Evolutionary conservation across 2,797 vertebrate genomes (phyloP).

Genomic region (Picus viridis): DNA sequence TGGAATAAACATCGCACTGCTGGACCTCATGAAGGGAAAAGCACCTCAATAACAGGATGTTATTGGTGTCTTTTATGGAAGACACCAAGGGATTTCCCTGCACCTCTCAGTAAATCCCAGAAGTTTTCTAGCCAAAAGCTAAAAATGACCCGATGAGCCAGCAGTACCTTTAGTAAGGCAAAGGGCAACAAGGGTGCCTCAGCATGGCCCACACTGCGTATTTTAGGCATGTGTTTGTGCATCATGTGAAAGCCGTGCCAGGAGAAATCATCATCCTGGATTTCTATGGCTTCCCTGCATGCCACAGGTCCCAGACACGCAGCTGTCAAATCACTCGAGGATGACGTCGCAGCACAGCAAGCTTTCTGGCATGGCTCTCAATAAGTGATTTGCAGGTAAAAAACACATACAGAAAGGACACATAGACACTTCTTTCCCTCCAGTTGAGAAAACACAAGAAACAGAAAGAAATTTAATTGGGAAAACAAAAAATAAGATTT

Average conservation of each 20-base stretch:
- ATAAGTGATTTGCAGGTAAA: neutral
- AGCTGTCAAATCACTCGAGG: fast-evolving
- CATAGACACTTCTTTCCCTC: neutral
- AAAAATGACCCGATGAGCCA: neutral
- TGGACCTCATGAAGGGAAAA: neutral
- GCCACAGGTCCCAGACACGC: fast-evolving
- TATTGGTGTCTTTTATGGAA: neutral
- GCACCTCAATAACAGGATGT: slow-evolving; percentile 32
- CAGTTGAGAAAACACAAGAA: neutral
- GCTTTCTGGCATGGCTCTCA: neutral
- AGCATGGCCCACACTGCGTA: fast-evolving
- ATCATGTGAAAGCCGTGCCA: neutral
- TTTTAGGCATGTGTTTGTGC: neutral
- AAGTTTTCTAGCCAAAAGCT: slow-evolving; percentile 3
- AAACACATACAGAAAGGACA: neutral
- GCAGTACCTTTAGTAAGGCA: neutral
- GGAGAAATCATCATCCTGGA: neutral
- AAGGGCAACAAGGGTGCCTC: neutral
- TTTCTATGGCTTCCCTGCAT: neutral
- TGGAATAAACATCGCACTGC: neutral
- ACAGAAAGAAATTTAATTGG: neutral
- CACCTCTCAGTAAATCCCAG: neutral
- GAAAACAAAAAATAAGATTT: neutral
- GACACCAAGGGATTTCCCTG: slow-evolving; percentile 7
- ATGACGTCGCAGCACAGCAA: neutral